Evolutionary conservation across 64 coral and sea anemone species (phyloP), one percentile per base, ranked within the genome.

Genomic region (Hydrozoanthus tunicans): DNA sequence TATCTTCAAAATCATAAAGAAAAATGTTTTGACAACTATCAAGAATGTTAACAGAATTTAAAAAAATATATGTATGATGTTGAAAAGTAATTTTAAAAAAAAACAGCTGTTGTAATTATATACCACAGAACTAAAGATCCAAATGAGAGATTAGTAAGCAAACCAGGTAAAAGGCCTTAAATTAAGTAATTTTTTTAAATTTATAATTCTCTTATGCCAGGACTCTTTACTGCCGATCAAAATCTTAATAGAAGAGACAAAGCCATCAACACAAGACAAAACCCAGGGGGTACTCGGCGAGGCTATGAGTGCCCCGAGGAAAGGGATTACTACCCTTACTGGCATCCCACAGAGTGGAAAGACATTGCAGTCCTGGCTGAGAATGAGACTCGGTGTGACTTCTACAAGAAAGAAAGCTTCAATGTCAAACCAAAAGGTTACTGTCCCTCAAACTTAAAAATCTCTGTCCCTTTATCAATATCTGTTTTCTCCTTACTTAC

Each of bases 301-400:
- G 96, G 96, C 5, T 98, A 98, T 58, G 96, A 98, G 89, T 98
- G 96, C 54, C 96, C 96, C 6, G 96, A 98, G 77, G 96, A 98
- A 67, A 90, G 93, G 43, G 96, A 98, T 56, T 98, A 98, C 83
- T 98, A 95, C 26, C 96, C 96, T 51, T 98, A 98, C 81, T 98
- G 96, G 96, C 96, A 98, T 85, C 96, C 96, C 32, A 98, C 93
- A 54, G 93, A 98, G 5, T 98, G 96, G 96, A 98, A 95, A 83
- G 96, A 98, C 15, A 92, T 92, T 15, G 90, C 79, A 15, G 80
- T 92, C 6, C 65, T 92, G n/a, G 90, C 79, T 64, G 79, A 83
- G 53, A 82, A 92, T 74, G 14, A 92, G 60, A 83, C 70, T 13
- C 59, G 58, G 59, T 92, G 90, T 70, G 70, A 82, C 43, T 92